Evolutionary conservation across 2,113 vertebrate species (phyloP), one percentile per base, ranked within the genome.

Genomic region (Oxyruncus cristatus): DNA sequence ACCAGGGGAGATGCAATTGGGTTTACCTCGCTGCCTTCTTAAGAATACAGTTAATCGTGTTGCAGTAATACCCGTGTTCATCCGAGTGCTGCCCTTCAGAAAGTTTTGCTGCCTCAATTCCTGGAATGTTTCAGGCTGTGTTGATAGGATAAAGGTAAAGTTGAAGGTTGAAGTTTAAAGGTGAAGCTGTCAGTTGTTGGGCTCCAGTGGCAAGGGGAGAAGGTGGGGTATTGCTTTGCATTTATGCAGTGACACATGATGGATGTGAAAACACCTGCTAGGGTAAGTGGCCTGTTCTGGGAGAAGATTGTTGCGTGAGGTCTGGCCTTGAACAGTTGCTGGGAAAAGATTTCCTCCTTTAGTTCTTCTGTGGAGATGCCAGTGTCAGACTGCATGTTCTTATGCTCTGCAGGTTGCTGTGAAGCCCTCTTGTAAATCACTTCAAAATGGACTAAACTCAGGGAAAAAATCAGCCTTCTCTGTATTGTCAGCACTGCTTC

Each of bases 351-450:
- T 94, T 88, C 20, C 42, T 91, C 28, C 41, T 35, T 56, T 81
- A 59, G 9, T 50, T 92, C 39, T 83, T 88, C 46, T 2, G 1
- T 59, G 83, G 61, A 63, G 62, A 74, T 8, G 5, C 39, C 19
- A 21, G 5, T 55, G 27, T 47, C 0, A 0, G 8, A 17, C 72
- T 3, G 2, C 79, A 59, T 61, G 28, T 71, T 86, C 17, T 79
- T 93, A 18, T 72, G 21, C 33, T 84, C 12, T 82, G 33, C 18
- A 71, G 61, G 28, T 59, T 87, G 30, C 65, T 71, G 8, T 1
- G 1, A 65, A 85, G 46, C 33, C 78, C 7, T 89, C 33, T n/a
- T 65, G 32, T 41, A 53, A 49, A 74, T 71, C 32, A 24, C n/a
- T 73, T 61, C 46, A 71, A 89, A 94, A 71, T 24, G 23, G 41